Base-by-base conservation (phyloP, 2,888 invertebrate species). In the Unio pictorum region DNA sequence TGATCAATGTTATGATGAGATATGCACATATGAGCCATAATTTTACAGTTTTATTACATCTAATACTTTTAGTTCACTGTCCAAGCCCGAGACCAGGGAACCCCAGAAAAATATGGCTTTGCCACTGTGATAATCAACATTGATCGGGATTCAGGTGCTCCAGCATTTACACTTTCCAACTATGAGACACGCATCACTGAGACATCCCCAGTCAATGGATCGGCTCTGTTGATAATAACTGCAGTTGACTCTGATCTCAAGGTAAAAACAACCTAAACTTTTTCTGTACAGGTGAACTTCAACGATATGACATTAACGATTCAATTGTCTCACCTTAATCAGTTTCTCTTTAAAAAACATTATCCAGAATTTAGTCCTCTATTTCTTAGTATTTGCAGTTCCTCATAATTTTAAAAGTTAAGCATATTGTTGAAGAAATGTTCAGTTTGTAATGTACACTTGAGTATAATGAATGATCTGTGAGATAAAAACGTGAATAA, bases 1-100 rank as follows among this genome's bases (percentile, higher is more conserved):
- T 58, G 11, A 23, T 58, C 1, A 15, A 58, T 23, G 58, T n/a
- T 23, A 58, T 45, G 4, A 45, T 45, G 45, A 3, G 45, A 45
- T 45, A 45, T 45, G 45, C 45, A 15, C 15, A 45, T 45, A 4
- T 45, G 45, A 45, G 15, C 45, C 4, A 3, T 45, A 45, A 45
- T 15, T 58, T 58, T 58, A 11, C 23, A 58, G 23, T 23, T 58
- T 23, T 56, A 23, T 28, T 66, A 23, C 17, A 56, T 34, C 20
- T 67, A 57, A n/a, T 60, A 20, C 60, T 72, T 74, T 60, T 76
- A 86, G 85, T 85, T 86, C 72, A 66, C 62, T 17, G 82, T 86
- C 6, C 54, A 66, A 45, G 86, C 81, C 18, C 55, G 71, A 56
- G 86, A 86, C 67, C 72, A 83, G 57, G 76, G 80, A 15, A 67